Conservation (phyloP, 2,888 invertebrate species). For the Plagodis pulveraria region DNA sequence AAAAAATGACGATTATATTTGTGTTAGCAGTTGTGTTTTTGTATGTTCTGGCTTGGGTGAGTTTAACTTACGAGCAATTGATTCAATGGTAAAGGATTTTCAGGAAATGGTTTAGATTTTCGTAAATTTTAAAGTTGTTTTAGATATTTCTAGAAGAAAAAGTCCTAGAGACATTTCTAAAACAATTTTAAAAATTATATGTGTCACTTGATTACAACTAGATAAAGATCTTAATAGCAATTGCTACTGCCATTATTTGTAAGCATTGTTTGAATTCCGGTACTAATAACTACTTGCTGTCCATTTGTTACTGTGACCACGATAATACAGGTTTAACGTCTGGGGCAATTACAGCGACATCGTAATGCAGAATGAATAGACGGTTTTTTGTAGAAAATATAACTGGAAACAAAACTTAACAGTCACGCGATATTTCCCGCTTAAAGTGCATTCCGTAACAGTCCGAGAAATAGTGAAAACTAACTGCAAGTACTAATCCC, state of each 20-base stretch:
- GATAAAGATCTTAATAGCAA: constrained; percentile 14
- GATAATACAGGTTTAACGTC: constrained; percentile 1
- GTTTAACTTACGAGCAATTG: constrained; percentile 24
- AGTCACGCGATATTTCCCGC: constrained; percentile 31
- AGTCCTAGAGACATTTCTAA: too few relatives aligned
- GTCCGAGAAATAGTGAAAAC: constrained; percentile 18
- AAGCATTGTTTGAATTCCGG: constrained; percentile 18
- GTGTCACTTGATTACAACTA: background rate
- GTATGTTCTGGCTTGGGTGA: constrained; percentile 55
- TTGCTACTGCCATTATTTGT: constrained; percentile 8
- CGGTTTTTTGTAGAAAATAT: constrained; percentile 27
- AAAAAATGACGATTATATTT: constrained; percentile 39
- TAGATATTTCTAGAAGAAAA: too few relatives aligned
- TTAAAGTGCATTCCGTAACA: constrained; percentile 20
- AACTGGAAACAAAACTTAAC: constrained; percentile 28
- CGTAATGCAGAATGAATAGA: constrained; percentile 25
- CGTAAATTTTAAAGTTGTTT: background rate
- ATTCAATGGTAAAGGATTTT: too few relatives aligned
- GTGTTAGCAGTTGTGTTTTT: constrained; percentile 45
- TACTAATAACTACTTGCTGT: constrained; percentile 12
- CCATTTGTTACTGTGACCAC: too few relatives aligned
- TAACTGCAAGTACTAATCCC: constrained; percentile 16
- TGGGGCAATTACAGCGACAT: constrained; percentile 16
- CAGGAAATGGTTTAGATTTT: too few relatives aligned
- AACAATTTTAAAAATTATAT: too few relatives aligned